Percentiles rank a stretch among this genome's conserved stretches.
Evolutionary conservation across 2,797 vertebrate genomes (phyloP).

Genomic region (Acipenser ruthenus): DNA sequence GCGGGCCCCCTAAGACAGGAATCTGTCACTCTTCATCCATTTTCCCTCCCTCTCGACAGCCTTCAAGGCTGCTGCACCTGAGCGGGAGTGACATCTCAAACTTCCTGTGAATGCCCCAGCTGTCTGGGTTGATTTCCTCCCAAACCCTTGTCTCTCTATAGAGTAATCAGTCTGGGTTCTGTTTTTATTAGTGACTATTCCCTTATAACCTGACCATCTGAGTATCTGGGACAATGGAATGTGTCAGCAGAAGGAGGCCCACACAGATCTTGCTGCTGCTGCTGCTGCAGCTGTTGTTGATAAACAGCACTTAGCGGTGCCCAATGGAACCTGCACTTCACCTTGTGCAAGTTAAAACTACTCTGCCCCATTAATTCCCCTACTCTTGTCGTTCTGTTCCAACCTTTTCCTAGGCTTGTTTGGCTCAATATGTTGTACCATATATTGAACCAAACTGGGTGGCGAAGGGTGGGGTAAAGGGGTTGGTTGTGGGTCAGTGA

Average conservation of each 20-base stretch:
- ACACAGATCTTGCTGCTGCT: background rate
- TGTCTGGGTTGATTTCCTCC: constrained; percentile 49
- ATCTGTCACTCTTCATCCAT: constrained; percentile 35
- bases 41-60: constrained; percentile 31
- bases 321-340: background rate
- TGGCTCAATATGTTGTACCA: too few relatives aligned
- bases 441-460: too few relatives aligned
- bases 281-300: background rate
- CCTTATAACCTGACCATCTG: constrained; percentile 8
- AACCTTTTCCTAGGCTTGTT: too few relatives aligned
- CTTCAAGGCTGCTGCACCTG: constrained; percentile 41
- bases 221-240: constrained; percentile 1
- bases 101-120: constrained; percentile 43
- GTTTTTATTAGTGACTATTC: constrained; percentile 35
- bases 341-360: background rate
- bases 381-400: too few relatives aligned
- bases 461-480: too few relatives aligned
- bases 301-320: background rate
- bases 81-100: constrained; percentile 46
- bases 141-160: constrained; percentile 37
- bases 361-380: too few relatives aligned
- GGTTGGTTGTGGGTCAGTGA: too few relatives aligned
- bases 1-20: constrained; percentile 40
- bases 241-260: background rate
- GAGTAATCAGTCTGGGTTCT: constrained; percentile 44